Percentiles rank a stretch among this genome's conserved stretches.
Conservation (phyloP, 1,140 invertebrate genomes). For the Schmidtea mediterranea region DNA sequence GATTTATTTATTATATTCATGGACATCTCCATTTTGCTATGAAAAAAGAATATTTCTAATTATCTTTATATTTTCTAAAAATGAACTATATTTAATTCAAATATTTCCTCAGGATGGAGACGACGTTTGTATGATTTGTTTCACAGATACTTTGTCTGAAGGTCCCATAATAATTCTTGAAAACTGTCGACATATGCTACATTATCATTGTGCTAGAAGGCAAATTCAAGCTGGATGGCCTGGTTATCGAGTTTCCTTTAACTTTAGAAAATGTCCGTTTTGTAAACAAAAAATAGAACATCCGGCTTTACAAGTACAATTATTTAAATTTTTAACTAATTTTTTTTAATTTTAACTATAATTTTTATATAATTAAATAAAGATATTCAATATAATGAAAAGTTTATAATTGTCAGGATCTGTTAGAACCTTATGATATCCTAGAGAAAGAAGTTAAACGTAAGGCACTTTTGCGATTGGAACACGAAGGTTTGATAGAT, state of each 20-base stretch:
- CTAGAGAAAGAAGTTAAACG: constrained; percentile 62
- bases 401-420: constrained; percentile 47
- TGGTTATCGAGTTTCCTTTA: constrained; percentile 76
- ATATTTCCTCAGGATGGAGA: constrained; percentile 93
- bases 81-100: no score
- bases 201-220: constrained; percentile 60
- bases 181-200: constrained; percentile 78
- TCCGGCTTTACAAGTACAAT: not conserved
- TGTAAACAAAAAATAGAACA: constrained; percentile 44
- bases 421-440: constrained; percentile 47
- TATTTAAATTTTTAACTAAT: not conserved
- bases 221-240: constrained; percentile 63
- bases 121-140: constrained; percentile 98
- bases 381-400: constrained; percentile 15
- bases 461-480: constrained; percentile 74
- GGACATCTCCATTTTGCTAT: no score
- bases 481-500: constrained; percentile 68
- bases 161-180: constrained; percentile 70
- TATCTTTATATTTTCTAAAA: no score
- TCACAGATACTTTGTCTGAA: constrained; percentile 70
- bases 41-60: no score
- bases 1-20: no score
- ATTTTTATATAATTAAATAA: not conserved
- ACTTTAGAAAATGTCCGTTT: constrained; percentile 77
- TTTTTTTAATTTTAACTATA: not conserved